Evolutionary conservation across 35 echinoderm and acorn worm species (phyloP).

Genomic region (Patiria miniata): DNA sequence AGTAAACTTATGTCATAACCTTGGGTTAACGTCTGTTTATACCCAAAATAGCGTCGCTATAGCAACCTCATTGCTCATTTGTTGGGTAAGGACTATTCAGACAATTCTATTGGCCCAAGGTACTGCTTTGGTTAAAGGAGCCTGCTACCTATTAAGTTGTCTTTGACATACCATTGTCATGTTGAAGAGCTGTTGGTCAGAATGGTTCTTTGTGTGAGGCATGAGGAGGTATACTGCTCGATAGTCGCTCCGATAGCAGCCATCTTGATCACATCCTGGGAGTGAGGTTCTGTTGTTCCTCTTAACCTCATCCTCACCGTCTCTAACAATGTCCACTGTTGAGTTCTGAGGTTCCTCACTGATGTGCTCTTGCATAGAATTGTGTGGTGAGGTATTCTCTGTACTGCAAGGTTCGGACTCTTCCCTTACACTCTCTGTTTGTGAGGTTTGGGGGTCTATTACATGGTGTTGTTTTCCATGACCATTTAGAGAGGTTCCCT

Average conservation of each 20-base stretch:
- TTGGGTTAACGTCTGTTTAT: too few species aligned
- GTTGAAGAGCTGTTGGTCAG: conserved; percentile 38
- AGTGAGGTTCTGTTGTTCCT: background rate
- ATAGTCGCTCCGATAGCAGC: conserved; percentile 49
- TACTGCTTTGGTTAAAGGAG: too few species aligned
- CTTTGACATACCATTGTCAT: conserved; percentile 51
- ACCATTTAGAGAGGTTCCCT: background rate
- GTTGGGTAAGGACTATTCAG: too few species aligned
- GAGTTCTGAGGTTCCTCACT: background rate
- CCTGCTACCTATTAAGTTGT: too few species aligned
- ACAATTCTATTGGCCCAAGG: too few species aligned
- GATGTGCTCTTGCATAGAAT: too few species aligned
- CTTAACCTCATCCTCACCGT: background rate
- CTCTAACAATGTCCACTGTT: background rate
- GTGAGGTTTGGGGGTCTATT: background rate
- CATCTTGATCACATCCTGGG: conserved; percentile 52
- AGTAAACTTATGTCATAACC: too few species aligned
- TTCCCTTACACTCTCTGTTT: conserved; percentile 39
- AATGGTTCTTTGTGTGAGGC: conserved; percentile 60
- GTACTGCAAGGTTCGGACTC: background rate
- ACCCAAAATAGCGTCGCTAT: too few species aligned
- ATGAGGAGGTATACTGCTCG: conserved; percentile 50
- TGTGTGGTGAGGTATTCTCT: background rate
- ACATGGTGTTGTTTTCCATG: background rate
- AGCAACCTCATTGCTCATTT: too few species aligned